Evolutionary conservation across 2,888 invertebrate genomes (phyloP).

Genomic region (Synanthedon formicaeformis): DNA sequence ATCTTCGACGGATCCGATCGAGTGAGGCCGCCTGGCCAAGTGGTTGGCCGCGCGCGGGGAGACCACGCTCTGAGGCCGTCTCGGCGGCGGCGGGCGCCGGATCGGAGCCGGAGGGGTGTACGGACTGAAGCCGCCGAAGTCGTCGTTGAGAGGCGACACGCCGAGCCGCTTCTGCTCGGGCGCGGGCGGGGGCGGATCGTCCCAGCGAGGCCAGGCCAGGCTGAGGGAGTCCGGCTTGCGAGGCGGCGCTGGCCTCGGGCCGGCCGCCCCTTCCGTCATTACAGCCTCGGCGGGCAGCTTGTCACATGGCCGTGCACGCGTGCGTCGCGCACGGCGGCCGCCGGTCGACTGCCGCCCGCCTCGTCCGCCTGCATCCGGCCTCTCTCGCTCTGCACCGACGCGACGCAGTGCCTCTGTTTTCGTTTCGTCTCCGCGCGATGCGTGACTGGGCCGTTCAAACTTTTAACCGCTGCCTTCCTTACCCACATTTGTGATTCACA

Average conservation of each 20-base stretch:
- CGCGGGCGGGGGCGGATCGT: slow-evolving; percentile 64
- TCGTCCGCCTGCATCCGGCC: slow-evolving; percentile 5
- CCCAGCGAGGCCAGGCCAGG: slow-evolving; percentile 53
- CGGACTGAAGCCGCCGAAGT: slow-evolving; percentile 63
- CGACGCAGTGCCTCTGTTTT: slow-evolving; percentile 30
- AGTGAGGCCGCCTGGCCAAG: slow-evolving; percentile 69
- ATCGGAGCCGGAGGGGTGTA: slow-evolving; percentile 68
- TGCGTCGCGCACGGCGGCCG: slow-evolving; percentile 34
- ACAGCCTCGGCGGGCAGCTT: slow-evolving; percentile 37
- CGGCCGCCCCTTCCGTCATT: slow-evolving; percentile 62
- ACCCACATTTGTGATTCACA: background rate
- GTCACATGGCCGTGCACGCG: slow-evolving; percentile 35
- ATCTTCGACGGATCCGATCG: slow-evolving; percentile 67
- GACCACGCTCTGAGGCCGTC: slow-evolving; percentile 69
- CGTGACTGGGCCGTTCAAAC: background rate
- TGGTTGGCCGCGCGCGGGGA: slow-evolving; percentile 47
- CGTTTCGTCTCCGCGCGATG: background rate
- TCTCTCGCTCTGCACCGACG: slow-evolving; percentile 24
- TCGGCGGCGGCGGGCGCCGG: slow-evolving; percentile 26
- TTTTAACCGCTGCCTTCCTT: background rate
- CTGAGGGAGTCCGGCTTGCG: slow-evolving; percentile 58
- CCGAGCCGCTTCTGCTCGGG: slow-evolving; percentile 31
- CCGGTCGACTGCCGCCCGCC: slow-evolving; percentile 35
- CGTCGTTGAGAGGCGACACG: slow-evolving; percentile 32
- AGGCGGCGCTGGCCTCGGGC: slow-evolving; percentile 65